Evolutionary conservation across 2,888 invertebrate genomes (phyloP), one percentile per base, ranked within the genome.

Genomic region (Pharmacophagus antenor): DNA sequence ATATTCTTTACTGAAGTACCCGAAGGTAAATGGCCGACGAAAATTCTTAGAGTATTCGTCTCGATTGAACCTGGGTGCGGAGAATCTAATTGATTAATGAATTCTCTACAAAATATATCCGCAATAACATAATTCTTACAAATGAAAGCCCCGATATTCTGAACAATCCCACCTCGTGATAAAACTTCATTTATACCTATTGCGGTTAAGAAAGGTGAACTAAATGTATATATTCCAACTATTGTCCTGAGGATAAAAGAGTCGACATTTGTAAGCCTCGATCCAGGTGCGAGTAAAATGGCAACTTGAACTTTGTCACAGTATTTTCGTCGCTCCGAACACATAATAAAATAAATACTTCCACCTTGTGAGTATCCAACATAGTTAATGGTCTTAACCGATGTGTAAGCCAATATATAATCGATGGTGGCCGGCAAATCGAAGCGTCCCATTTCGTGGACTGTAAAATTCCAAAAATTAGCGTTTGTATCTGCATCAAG

Each of bases 341-440:
- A 83, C 92, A 94, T 91, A 0, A 94, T 92, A 72, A 89, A 94
- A 68, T 92, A 94, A 1, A 80, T 74, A 0, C 93, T 93, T 0
- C 93, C 92, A 18, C 96, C 96, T 70, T 93, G 92, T 0, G 95
- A 96, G 71, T 96, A 95, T 0, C 96, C 96, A 15, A 95, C 82
- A 74, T 95, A 95, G 63, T 92, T 92, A 0, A 96, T 60, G 48
- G 92, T 78, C 1, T 85, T 65, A 15, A 87, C 81, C 0, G 86
- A 85, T 0, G 95, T 94, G 5, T 56, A 63, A 0, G 76, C 63
- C 4, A 93, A 73, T 8, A 94, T 84, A 71, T 93, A 92, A 72
- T 96, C 94, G 44, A 97, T 93, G 77, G 93, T 93, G 0, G 94
- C 93, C 3, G 96, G 95, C 12, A 96, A 70, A 79, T 97, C 97